Conservation (phyloP, 2,888 invertebrate genomes). For the Mimumesa dahlbomi region DNA sequence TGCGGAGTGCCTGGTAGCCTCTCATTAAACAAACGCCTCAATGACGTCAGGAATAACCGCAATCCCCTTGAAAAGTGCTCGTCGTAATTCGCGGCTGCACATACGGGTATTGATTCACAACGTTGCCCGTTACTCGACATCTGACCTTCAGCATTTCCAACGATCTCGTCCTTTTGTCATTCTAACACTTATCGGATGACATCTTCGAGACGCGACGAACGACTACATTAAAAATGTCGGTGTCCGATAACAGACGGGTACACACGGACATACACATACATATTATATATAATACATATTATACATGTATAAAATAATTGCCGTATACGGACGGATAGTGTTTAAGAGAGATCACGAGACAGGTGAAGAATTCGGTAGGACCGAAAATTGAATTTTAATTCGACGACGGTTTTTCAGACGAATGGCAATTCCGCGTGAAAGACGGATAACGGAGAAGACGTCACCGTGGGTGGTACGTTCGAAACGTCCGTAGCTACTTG, state of each 20-base stretch:
- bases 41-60: slow-evolving; percentile 62
- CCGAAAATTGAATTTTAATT: slow-evolving; percentile 42
- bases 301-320: no score
- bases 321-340: no score
- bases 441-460: slow-evolving; percentile 26
- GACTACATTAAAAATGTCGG: no score
- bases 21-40: slow-evolving; percentile 61
- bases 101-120: slow-evolving; percentile 42
- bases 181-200: no score
- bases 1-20: slow-evolving; percentile 57
- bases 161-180: no score
- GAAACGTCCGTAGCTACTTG: slow-evolving; percentile 60
- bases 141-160: background rate
- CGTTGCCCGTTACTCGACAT: background rate
- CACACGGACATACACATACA: no score
- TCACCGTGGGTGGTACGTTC: slow-evolving; percentile 61
- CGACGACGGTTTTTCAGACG: slow-evolving; percentile 10
- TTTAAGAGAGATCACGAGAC: no score
- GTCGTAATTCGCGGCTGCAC: slow-evolving; percentile 52
- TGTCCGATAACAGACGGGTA: no score
- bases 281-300: no score
- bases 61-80: slow-evolving; percentile 56
- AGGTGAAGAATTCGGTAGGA: background rate
- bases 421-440: slow-evolving; percentile 26
- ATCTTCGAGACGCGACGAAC: no score